Conservation (phyloP, 2,113 vertebrate genomes). For the Vimba vimba region DNA sequence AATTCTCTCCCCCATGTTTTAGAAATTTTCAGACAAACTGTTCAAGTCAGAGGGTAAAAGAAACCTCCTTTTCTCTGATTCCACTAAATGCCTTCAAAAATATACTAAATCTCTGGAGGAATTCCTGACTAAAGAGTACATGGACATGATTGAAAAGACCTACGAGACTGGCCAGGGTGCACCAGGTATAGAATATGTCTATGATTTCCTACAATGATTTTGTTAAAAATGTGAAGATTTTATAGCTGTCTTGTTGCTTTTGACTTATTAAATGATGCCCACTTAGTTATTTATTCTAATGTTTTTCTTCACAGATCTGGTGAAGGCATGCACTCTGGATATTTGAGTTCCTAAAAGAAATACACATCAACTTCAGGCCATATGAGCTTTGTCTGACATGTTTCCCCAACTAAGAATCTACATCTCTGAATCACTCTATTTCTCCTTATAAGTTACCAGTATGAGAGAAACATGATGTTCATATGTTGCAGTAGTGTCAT, state of each 20-base stretch:
- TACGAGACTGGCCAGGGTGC: slow-evolving; percentile 51
- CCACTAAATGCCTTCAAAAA: slow-evolving; percentile 77
- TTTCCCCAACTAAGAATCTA: not conserved
- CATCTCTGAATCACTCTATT: not conserved
- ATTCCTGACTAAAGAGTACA: slow-evolving; percentile 69
- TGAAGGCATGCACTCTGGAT: slow-evolving; percentile 39
- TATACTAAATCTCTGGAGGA: slow-evolving; percentile 38
- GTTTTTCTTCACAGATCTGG: slow-evolving; percentile 44
- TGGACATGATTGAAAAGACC: slow-evolving; percentile 61
- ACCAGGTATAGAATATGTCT: slow-evolving; percentile 55
- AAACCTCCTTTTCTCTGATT: slow-evolving; percentile 80
- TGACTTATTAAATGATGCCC: no score
- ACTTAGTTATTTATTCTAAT: not conserved
- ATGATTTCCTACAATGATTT: not conserved
- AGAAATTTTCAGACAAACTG: slow-evolving; percentile 53
- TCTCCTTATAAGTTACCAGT: not conserved
- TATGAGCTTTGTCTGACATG: not conserved
- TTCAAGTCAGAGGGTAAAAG: slow-evolving; percentile 67
- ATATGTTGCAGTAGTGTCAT: not conserved
- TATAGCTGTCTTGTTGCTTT: not conserved
- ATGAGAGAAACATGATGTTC: not conserved
- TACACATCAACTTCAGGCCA: not conserved
- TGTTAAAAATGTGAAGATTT: not conserved
- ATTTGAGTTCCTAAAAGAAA: not conserved
- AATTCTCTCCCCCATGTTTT: slow-evolving; percentile 43